Evolutionary conservation across 2,797 vertebrate genomes (phyloP), one percentile per base, ranked within the genome.

Genomic region (Clarias laeviceps): DNA sequence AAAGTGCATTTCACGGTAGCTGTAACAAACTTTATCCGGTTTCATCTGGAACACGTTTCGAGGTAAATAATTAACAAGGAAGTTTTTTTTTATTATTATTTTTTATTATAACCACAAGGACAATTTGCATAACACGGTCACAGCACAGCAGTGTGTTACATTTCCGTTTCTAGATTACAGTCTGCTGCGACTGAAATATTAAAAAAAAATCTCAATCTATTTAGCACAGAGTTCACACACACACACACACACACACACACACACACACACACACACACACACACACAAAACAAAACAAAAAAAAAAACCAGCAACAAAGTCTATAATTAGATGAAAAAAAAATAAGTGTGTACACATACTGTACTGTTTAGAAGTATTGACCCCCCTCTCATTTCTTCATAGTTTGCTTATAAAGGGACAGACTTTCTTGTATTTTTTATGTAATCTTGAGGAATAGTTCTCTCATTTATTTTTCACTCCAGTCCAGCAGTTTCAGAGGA

Each of bases 71-170:
- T 34, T 4, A 76, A 76, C 9, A 27, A 59, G 74, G 74, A 77
- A 77, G 74, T 77, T 5, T 27, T 11, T 0, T 40, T 40, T 37
- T 37, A 37, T 37, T 37, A 37, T 37, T 37, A 37, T 37, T 37
- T 37, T 37, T 37, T 54, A 4, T 17, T 12, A 15, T 18, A 82
- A 17, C 12, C 37, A 15, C 0, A 45, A 0, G 17, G 29, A n/a
- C 22, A 37, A 68, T 84, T 80, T 81, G 82, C 83, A 69, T 82
- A 29, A 40, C 37, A 40, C 37, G 37, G 5, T 87, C 66, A 5
- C 27, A 64, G 17, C 45, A 17, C 64, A 34, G 29, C 5, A 8
- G 45, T 0, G 32, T 6, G 15, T 29, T 15, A 4, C 6, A 5
- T 6, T 73, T 73, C 22, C 40, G 84, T 62, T 87, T 84, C 80